Evolutionary conservation across 2,888 invertebrate genomes (phyloP).

Genomic region (Lasiommata megera): DNA sequence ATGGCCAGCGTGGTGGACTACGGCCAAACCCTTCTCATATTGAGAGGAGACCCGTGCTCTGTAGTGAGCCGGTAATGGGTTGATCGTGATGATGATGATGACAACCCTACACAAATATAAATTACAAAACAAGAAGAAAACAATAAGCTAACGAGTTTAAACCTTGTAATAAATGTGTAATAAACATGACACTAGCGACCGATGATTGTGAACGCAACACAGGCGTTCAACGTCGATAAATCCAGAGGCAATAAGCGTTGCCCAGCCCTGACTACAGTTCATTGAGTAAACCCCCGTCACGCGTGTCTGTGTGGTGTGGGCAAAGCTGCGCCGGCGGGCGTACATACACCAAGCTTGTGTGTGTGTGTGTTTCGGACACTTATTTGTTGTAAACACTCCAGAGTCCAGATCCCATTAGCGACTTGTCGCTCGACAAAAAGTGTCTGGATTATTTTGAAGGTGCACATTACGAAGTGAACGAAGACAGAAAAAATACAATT

Average conservation of each 20-base stretch:
- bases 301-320: slow-evolving; percentile 48
- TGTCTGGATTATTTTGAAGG: neutral
- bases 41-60: no score
- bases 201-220: slow-evolving; percentile 13
- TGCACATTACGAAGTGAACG: no score
- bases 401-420: slow-evolving; percentile 19
- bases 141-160: slow-evolving; percentile 5
- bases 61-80: no score
- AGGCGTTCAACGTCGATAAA: slow-evolving; percentile 35
- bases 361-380: slow-evolving; percentile 38
- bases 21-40: no score
- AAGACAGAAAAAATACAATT: no score
- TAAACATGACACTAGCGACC: slow-evolving; percentile 31
- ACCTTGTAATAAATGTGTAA: slow-evolving; percentile 18
- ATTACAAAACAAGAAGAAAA: slow-evolving; percentile 1
- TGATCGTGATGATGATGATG: no score
- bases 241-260: slow-evolving; percentile 32
- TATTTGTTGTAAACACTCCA: slow-evolving; percentile 36
- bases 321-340: slow-evolving; percentile 40
- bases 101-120: neutral
- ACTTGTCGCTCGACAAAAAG: neutral
- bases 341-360: slow-evolving; percentile 34
- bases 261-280: slow-evolving; percentile 55
- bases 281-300: slow-evolving; percentile 70
- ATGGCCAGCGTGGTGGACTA: no score